Percentiles rank a stretch among this genome's conserved stretches.
Evolutionary conservation across 35 echinoderm and acorn worm species (phyloP).

Genomic region (Heliocidaris erythrogramma): DNA sequence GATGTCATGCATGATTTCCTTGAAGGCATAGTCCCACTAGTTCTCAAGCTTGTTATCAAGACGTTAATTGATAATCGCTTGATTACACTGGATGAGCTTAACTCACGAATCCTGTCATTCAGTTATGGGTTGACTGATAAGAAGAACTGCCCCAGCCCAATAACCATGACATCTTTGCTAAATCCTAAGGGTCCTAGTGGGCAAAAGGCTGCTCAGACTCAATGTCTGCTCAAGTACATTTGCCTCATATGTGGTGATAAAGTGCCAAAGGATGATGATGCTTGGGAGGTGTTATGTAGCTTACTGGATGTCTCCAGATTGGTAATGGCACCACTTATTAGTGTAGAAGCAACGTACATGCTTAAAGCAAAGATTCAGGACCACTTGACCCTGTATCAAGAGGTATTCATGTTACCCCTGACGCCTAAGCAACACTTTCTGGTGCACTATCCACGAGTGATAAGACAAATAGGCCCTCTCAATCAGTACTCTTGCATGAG

Average conservation of each 20-base stretch:
- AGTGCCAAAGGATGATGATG: slow-evolving; percentile 27
- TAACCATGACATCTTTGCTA: slow-evolving; percentile 13
- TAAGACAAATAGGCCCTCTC: slow-evolving; percentile 48
- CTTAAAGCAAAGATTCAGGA: slow-evolving; percentile 51
- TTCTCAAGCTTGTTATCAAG: slow-evolving; percentile 60
- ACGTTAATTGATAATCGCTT: slow-evolving; percentile 46
- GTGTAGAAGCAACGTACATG: slow-evolving; percentile 18
- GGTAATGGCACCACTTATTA: slow-evolving; percentile 44
- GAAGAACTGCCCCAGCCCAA: slow-evolving; percentile 60
- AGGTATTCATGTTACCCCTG: slow-evolving; percentile 20
- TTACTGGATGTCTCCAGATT: slow-evolving; percentile 49
- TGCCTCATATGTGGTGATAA: slow-evolving; percentile 59
- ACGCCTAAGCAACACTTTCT: slow-evolving; percentile 66
- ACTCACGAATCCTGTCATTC: slow-evolving; percentile 58
- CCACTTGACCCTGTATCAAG: slow-evolving; percentile 48
- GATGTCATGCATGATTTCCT: slow-evolving; percentile 77
- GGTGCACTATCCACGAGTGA: slow-evolving; percentile 54
- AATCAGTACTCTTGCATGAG: slow-evolving; percentile 38
- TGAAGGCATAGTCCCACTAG: slow-evolving; percentile 68
- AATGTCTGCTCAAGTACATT: slow-evolving; percentile 35
- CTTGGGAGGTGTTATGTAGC: slow-evolving; percentile 51
- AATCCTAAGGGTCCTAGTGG: slow-evolving; percentile 65
- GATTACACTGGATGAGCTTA: slow-evolving; percentile 59
- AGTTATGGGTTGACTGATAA: slow-evolving; percentile 57
- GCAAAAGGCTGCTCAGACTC: slow-evolving; percentile 62